Conservation (phyloP, 2,113 vertebrate species). For the Ciconia stormi region DNA sequence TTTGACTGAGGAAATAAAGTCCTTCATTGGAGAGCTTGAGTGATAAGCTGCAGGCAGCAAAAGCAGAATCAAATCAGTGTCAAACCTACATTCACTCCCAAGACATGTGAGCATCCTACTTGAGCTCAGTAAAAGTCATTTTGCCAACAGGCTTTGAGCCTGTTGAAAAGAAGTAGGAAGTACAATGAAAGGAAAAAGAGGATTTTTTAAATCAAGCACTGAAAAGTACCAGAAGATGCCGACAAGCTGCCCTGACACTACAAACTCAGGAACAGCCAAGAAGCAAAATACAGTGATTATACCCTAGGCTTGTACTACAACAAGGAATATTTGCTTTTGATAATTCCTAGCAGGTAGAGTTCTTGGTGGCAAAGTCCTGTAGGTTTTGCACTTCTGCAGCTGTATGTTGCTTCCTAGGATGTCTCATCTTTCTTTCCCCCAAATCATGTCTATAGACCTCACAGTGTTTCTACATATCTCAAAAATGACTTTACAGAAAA, state of each 20-base stretch:
- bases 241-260: neutral
- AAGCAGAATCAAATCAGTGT: conserved; percentile 19
- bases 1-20: neutral
- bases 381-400: neutral
- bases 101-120: neutral
- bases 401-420: neutral
- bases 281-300: neutral
- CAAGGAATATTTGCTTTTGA: neutral
- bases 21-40: conserved; percentile 17
- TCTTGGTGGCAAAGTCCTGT: neutral
- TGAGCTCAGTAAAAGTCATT: neutral
- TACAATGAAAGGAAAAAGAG: neutral
- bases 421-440: neutral
- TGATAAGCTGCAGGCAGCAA: conserved; percentile 41
- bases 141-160: conserved; percentile 24
- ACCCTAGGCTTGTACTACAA: neutral
- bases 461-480: neutral
- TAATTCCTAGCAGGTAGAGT: neutral
- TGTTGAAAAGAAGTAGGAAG: neutral
- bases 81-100: conserved; percentile 1
- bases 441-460: neutral
- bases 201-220: neutral
- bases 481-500: neutral
- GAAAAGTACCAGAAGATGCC: neutral
- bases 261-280: neutral